Base-by-base conservation (phyloP, 2,888 invertebrate genomes). In the Entomobrya multifasciata region DNA sequence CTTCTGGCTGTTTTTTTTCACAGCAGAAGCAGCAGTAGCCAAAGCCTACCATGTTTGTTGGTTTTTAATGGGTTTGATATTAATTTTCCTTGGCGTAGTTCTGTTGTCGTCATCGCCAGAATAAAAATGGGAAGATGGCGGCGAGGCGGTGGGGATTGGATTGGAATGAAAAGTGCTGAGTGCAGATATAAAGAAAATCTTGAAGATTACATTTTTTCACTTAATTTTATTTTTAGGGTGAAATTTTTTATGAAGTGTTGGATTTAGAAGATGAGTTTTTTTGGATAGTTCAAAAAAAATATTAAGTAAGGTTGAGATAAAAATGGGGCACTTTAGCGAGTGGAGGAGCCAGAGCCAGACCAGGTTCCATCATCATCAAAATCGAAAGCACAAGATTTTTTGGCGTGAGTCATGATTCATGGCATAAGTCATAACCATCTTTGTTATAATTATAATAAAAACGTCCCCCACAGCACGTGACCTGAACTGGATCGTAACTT, bases 1-100 rank as follows among this genome's bases (percentile, higher is more conserved):
- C 60, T 62, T 62, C 60, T 62, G 60, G 60, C 15, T 27, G n/a
- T 62, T 52, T 62, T 62, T 62, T 62, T 52, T 62, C 30, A 3
- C 1, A 11, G 8, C 36, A 36, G 36, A 36, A 36, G 36, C 36
- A 36, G 36, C 36, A 57, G 22, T 20, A 55, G 36, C 36, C 36
- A 36, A 36, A 36, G 36, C 36, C 4, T n/a, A n/a, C n/a, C n/a
- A n/a, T n/a, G n/a, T n/a, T n/a, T n/a, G 22, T 57, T 11, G 57
- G 27, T 11, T 22, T n/a, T 10, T 44, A 47, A 70, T 70, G 47
- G 13, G 20, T 44, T 44, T 70, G 22, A 70, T 47, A 70, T 22
- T 67, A 67, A 67, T 67, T 41, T 70, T 70, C 22, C 11, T 15
- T 2, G 41, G 62, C 30, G 27, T 30, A 60, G 25, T 8, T 30